Conservation (phyloP, 2,113 vertebrate genomes). For the Paramisgurnus dabryanus region DNA sequence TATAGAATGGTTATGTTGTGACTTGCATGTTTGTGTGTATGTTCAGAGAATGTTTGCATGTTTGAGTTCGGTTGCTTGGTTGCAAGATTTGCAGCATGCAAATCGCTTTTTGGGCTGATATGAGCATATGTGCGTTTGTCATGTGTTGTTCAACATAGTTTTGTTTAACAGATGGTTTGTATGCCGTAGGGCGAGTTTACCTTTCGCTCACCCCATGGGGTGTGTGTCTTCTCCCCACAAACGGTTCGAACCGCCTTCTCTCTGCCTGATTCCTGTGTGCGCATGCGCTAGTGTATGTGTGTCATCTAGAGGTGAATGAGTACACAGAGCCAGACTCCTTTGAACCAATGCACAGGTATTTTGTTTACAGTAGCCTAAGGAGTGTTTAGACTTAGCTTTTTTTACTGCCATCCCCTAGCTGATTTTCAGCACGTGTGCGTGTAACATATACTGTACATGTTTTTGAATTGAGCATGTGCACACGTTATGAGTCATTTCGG, state of each 20-base stretch:
- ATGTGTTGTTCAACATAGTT: constrained; percentile 15
- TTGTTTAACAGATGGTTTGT: constrained; percentile 56
- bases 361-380: constrained; percentile 49
- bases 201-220: constrained; percentile 69
- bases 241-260: constrained; percentile 2
- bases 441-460: neutral
- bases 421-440: neutral
- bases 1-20: neutral
- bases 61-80: constrained; percentile 18
- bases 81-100: constrained; percentile 19
- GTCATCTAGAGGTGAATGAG: constrained; percentile 43
- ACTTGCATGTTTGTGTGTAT: constrained; percentile 12
- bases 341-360: constrained; percentile 51
- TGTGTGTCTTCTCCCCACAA: constrained; percentile 50
- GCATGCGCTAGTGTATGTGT: constrained; percentile 32
- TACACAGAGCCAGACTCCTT: constrained; percentile 19
- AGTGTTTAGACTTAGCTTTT: constrained; percentile 33
- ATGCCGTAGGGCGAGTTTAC: constrained; percentile 62
- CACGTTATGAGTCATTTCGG: neutral
- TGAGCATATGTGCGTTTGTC: neutral
- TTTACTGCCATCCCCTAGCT: constrained; percentile 16
- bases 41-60: constrained; percentile 28
- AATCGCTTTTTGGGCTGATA: constrained; percentile 4
- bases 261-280: constrained; percentile 49
- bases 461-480: constrained; percentile 6